Evolutionary conservation across 2,113 vertebrate genomes (phyloP), one percentile per base, ranked within the genome.

Genomic region (Pimephales promelas): DNA sequence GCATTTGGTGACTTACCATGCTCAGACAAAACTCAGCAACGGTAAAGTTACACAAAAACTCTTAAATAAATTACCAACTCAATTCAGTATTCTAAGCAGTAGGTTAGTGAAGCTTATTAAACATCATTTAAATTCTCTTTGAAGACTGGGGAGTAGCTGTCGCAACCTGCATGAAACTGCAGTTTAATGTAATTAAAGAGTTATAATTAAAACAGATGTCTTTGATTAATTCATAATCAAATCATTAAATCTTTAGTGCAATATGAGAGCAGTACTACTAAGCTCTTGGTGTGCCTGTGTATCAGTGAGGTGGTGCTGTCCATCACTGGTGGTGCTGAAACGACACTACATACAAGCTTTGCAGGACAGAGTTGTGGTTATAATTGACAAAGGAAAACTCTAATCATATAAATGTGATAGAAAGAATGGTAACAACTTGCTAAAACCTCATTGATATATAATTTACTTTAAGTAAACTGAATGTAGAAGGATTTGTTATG

Each of bases 121-220:
- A 80, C 45, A 80, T 80, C 59, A 66, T 80, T 80, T 80, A 66
- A 64, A 80, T 80, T 80, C 61, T 80, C 78, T 80, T 80, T 80
- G 78, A 80, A 66, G 61, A 68, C 43, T 34, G 20, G n/a, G 57
- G 36, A 52, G 45, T 13, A 52, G 78, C 78, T 80, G 61, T 79
- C 34, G 61, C 43, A 80, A 52, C 45, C 47, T 81, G 47, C 47
- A 54, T 81, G 31, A 68, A 70, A 71, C 47, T 56, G 18, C 28
- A 18, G 64, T 81, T 36, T 71, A 71, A 71, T 10, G 4, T 70
- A 31, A 56, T 81, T 80, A 70, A 70, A 81, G 47, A 81, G 31
- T 56, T 40, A 81, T 56, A 70, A 81, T 36, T 70, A 70, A 66
- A 56, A 68, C 62, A 36, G 79, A 71, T 70, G 34, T 52, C 18